A percentile compares a stretch with the other conserved stretches of the same genome.
phyloP scores from a whole-genome alignment of 2,797 vertebrate genomes.

The Sarcophilus harrisii region DNA sequence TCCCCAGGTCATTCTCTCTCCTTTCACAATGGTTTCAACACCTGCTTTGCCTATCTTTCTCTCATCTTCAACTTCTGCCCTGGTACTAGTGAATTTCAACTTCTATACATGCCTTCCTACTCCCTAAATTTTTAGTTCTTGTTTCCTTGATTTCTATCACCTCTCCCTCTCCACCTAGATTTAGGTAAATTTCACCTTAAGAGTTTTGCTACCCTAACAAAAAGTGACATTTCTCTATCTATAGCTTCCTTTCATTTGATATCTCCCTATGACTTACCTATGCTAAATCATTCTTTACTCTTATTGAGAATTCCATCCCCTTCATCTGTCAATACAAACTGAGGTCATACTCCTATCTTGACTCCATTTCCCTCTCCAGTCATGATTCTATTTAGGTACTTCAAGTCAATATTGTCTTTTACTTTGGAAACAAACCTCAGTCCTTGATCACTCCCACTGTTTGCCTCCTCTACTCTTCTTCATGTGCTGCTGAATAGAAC shows the following conservation, averaged over 20 bases:
- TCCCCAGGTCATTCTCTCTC: neutral
- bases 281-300: neutral
- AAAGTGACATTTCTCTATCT: neutral
- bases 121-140: neutral
- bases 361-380: neutral
- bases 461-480: neutral
- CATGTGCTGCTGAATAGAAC: neutral
- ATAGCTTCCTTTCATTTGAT: neutral
- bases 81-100: neutral
- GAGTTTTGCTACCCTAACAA: neutral
- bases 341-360: neutral
- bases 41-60: neutral
- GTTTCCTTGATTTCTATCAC: neutral
- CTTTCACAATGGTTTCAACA: neutral
- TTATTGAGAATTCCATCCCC: neutral
- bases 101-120: neutral
- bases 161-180: neutral
- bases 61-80: neutral
- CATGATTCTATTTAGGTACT: neutral
- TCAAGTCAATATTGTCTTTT: neutral
- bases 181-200: neutral
- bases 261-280: neutral
- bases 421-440: neutral
- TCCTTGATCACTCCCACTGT: neutral
- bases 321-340: neutral